Evolutionary conservation across 2,113 vertebrate genomes (phyloP).

Genomic region (Haemorhous mexicanus): DNA sequence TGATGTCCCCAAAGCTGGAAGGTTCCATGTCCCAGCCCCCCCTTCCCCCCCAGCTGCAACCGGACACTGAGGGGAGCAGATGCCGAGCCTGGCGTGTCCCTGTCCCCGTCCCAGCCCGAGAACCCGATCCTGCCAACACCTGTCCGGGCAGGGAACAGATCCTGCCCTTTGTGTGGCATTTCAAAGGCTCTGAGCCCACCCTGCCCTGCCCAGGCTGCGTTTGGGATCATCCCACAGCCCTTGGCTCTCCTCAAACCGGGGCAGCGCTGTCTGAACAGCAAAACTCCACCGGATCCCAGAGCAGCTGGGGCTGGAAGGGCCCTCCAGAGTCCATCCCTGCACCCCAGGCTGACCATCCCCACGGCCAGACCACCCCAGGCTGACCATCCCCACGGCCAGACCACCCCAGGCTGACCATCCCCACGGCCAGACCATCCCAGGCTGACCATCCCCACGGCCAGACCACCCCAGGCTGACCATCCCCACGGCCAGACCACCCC

Average conservation of each 20-base stretch:
- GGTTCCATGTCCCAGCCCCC: background rate
- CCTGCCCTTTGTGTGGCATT: conserved; percentile 21
- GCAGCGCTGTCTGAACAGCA: rapidly evolving
- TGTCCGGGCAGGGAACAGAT: background rate
- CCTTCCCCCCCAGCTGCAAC: background rate
- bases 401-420: background rate
- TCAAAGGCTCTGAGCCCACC: background rate
- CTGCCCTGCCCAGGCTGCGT: rapidly evolving
- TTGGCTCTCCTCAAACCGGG: background rate
- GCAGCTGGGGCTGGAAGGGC: background rate
- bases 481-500: background rate
- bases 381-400: rapidly evolving
- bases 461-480: too few relatives aligned
- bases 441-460: background rate
- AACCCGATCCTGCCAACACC: conserved; percentile 35
- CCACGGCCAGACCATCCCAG: rapidly evolving
- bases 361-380: background rate
- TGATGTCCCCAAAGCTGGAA: rapidly evolving
- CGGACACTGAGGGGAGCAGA: conserved; percentile 36
- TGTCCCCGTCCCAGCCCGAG: background rate
- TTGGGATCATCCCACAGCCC: background rate
- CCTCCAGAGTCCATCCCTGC: background rate
- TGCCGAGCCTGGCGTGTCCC: background rate
- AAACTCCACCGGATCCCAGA: rapidly evolving
- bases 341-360: background rate